phyloP scores from a whole-genome alignment of 2,888 invertebrate species.

The Girardia tigrina region DNA sequence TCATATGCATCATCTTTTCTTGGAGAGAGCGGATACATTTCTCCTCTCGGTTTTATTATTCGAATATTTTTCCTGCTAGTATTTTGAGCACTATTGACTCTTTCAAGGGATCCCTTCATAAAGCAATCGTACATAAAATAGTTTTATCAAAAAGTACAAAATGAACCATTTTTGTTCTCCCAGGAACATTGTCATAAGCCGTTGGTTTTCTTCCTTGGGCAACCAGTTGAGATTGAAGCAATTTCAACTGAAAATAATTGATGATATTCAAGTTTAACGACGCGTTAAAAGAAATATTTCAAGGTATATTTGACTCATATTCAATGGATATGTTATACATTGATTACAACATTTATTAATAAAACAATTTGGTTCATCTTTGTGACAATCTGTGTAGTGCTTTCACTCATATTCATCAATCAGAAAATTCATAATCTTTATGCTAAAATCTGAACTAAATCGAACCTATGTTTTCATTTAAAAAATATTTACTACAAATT shows the following conservation, averaged over 20 bases:
- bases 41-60: slow-evolving; percentile 8
- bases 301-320: too few relatives aligned
- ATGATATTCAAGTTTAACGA: too few relatives aligned
- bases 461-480: too few relatives aligned
- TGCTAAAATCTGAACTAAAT: too few relatives aligned
- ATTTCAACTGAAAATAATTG: not conserved
- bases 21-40: not conserved
- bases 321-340: too few relatives aligned
- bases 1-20: not conserved
- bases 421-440: too few relatives aligned
- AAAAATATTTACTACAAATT: too few relatives aligned
- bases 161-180: not conserved
- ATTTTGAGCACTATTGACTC: not conserved
- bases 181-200: slow-evolving; percentile 11
- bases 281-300: too few relatives aligned
- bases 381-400: too few relatives aligned
- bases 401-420: too few relatives aligned
- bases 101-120: not conserved
- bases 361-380: too few relatives aligned
- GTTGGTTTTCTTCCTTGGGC: not conserved
- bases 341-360: too few relatives aligned
- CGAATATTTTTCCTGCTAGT: not conserved
- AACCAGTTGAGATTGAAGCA: not conserved
- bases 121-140: not conserved
- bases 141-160: not conserved